Evolutionary conservation across 2,888 invertebrate genomes (phyloP), one percentile per base, ranked within the genome.

Genomic region (Epinotia nisella): DNA sequence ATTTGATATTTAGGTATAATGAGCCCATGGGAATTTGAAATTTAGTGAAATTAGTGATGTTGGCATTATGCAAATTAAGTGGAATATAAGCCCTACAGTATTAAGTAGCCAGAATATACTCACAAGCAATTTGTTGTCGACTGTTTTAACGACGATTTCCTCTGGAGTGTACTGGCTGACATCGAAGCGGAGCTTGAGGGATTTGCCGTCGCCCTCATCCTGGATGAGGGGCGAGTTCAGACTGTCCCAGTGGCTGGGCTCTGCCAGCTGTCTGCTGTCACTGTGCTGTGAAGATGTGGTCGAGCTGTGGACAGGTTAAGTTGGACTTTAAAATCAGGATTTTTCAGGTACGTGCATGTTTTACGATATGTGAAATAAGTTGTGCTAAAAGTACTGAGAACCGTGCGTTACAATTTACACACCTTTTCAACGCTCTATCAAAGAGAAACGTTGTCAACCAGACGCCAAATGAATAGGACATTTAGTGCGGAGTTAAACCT

Each of bases 111-210:
- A 3, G n/a, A n/a, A 35, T n/a, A 41, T 66, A 91, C 96, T 95
- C 89, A 98, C 98, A 96, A 98, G 94, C 87, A 99, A 95, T 95
- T 98, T 98, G 94, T 99, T 99, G 94, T 99, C 99, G 81, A 99
- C 98, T 78, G 99, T 99, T 94, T 99, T 99, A 78, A 99, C 99
- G 86, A 98, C 98, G 87, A 99, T 98, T 95, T 99, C 99, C 92
- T 99, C 99, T 65, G 97, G 97, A 71, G 97, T 97, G 94, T 99
- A 99, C 92, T 99, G 98, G 86, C 98, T 98, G 81, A 99, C 98
- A 90, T 99, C 99, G 93, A 99, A 99, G 86, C 99, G 95, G 78
- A 99, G 95, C 88, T 99, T 98, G 81, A 99, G 95, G 87, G 97
- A 96, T 93, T 98, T 98, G 93, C 96, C 98, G 88, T 98, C 97